Evolutionary conservation across 2,888 invertebrate species (phyloP).

Genomic region (Dasypogon diadema): DNA sequence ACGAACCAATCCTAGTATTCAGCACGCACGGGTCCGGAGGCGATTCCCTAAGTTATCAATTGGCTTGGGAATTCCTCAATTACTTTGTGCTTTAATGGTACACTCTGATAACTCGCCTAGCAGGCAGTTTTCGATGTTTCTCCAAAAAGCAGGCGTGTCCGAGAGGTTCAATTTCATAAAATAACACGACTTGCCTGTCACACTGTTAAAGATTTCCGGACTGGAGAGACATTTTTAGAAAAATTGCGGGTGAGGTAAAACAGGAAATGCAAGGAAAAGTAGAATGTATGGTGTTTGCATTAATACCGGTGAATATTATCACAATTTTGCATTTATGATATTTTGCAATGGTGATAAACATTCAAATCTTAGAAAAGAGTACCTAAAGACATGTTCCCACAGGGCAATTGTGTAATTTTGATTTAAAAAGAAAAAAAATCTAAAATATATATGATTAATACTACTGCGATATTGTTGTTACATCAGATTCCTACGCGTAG

Average conservation of each 20-base stretch:
- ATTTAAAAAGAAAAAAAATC: too few species aligned
- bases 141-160: conserved; percentile 54
- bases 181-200: conserved; percentile 4
- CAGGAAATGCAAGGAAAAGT: too few species aligned
- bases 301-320: too few species aligned
- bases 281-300: too few species aligned
- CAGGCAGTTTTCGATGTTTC: conserved; percentile 48
- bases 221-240: neutral
- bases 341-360: too few species aligned
- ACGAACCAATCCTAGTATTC: conserved; percentile 50
- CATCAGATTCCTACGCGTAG: too few species aligned
- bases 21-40: conserved; percentile 19
- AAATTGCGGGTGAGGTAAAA: neutral
- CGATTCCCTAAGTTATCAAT: conserved; percentile 41
- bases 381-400: too few species aligned
- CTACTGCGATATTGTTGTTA: too few species aligned
- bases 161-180: conserved; percentile 47
- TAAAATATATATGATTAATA: too few species aligned
- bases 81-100: conserved; percentile 34
- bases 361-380: too few species aligned
- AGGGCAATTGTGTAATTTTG: too few species aligned
- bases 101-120: conserved; percentile 21
- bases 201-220: conserved; percentile 42
- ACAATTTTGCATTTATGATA: too few species aligned
- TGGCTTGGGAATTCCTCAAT: conserved; percentile 31